Conservation (phyloP, 2,888 invertebrate species). For the Agonopterix heracliana region DNA sequence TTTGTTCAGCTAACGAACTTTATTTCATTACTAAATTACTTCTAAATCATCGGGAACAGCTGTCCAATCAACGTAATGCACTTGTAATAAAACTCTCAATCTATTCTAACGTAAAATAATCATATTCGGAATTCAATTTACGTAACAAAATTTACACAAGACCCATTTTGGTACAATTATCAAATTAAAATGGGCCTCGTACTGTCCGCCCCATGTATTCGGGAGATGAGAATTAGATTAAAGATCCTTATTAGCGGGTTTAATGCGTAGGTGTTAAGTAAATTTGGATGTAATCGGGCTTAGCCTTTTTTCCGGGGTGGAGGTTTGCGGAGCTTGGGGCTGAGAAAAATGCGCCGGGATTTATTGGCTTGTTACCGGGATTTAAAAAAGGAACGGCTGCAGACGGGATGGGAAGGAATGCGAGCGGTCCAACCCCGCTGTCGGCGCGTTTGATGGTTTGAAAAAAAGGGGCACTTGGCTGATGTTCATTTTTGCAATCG, state of each 20-base stretch:
- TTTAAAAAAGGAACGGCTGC: constrained; percentile 56
- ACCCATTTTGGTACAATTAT: constrained; percentile 58
- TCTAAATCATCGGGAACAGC: constrained; percentile 4
- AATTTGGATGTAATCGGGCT: constrained; percentile 74
- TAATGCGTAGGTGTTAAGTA: constrained; percentile 75
- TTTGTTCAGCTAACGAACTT: constrained; percentile 64
- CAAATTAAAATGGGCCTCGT: constrained; percentile 57
- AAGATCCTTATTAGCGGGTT: constrained; percentile 62
- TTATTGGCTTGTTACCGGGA: constrained; percentile 75
- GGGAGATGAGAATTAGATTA: constrained; percentile 62
- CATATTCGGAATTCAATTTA: constrained; percentile 55
- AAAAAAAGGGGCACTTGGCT: constrained; percentile 41
- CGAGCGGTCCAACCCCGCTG: constrained; percentile 31
- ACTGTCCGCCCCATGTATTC: constrained; percentile 21
- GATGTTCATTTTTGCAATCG: constrained; percentile 62
- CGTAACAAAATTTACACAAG: constrained; percentile 56
- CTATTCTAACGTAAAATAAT: constrained; percentile 45
- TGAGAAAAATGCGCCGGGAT: constrained; percentile 55
- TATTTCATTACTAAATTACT: constrained; percentile 35
- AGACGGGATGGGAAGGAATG: constrained; percentile 55
- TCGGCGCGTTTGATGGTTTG: constrained; percentile 51
- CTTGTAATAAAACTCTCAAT: constrained; percentile 28
- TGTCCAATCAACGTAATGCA: constrained; percentile 38
- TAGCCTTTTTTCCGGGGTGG: constrained; percentile 63
- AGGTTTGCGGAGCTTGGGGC: constrained; percentile 26